Base-by-base conservation (phyloP, 2,888 invertebrate species). In the Cataglyphis livida region DNA sequence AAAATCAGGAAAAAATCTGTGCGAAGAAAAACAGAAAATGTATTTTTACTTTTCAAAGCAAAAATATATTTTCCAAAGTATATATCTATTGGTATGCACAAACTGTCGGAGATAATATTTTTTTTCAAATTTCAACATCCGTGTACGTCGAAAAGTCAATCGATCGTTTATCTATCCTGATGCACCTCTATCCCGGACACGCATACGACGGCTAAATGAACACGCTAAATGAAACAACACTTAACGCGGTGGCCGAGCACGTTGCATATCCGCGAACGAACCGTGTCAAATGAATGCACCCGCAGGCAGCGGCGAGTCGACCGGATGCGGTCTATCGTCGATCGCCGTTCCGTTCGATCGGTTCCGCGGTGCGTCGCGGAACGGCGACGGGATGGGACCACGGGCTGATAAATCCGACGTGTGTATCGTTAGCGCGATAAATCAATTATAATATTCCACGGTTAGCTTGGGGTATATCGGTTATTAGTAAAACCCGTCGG, bases 391-490 rank as follows among this genome's bases (percentile, higher is more conserved):
- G 73, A 88, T 89, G 88, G 87, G 73, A 87, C 89, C 88, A 90
- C 89, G 90, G 88, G 91, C 92, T 93, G 94, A 94, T 93, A 94
- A 94, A 94, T 94, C 91, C 92, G 91, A 90, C 90, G 85, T 83
- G 88, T 88, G 90, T 91, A 87, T 90, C 89, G 89, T 86, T 85
- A 71, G 84, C 85, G 91, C 93, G 89, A 94, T 94, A 94, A 94
- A 94, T 94, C 94, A 94, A 94, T 94, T 94, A 94, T 94, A 94
- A 94, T 94, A 94, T 94, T 94, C 94, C 94, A 94, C 93, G 94
- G 93, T 94, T 94, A 92, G 94, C 93, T 94, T 92, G 92, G 94
- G 93, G 92, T 66, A 76, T 93, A 94, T 93, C 93, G 94, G 93
- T 94, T 94, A 94, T 94, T 94, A 94, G 94, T 94, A 94, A 94